phyloP scores from a whole-genome alignment of 2,113 vertebrate genomes.

The Strix aluco region DNA sequence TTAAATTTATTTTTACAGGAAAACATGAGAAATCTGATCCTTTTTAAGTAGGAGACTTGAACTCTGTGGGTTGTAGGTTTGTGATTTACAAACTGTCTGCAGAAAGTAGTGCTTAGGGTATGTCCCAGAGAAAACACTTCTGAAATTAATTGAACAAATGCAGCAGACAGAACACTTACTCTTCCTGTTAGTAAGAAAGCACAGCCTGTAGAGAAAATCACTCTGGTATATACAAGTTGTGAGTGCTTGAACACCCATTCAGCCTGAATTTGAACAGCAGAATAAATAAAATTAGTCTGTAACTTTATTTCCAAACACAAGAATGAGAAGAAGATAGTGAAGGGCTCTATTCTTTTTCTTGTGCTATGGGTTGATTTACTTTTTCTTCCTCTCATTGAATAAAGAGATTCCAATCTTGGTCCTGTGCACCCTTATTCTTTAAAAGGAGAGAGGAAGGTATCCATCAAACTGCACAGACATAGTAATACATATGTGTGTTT shows the following conservation, averaged over 20 bases:
- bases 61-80: background rate
- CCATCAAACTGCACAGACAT: background rate
- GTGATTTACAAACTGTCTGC: background rate
- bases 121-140: background rate
- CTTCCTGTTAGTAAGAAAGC: background rate
- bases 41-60: background rate
- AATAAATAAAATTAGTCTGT: background rate
- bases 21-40: background rate
- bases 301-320: background rate
- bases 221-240: background rate
- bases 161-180: background rate
- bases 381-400: background rate
- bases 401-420: background rate
- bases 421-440: background rate
- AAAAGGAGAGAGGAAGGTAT: background rate
- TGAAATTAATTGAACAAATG: constrained; percentile 13
- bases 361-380: background rate
- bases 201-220: background rate
- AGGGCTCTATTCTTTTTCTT: background rate
- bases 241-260: background rate
- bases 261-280: background rate
- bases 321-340: background rate
- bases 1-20: background rate
- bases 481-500: background rate
- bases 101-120: background rate